Percentiles rank a stretch among this genome's conserved stretches.
Conservation (phyloP, 2,888 invertebrate species). For the Dynastes tityus region DNA sequence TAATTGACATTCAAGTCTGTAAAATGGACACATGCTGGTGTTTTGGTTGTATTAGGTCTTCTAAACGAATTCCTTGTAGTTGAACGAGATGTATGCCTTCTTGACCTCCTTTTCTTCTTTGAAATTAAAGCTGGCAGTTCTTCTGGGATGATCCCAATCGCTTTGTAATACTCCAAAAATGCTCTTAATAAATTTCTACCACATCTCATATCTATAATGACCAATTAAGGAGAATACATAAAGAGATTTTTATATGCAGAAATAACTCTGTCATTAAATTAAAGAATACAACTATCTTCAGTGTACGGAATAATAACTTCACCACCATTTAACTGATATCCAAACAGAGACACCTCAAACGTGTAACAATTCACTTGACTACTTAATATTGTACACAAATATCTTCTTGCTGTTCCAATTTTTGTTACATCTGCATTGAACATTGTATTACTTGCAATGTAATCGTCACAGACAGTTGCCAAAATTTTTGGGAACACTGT, state of each 20-base stretch:
- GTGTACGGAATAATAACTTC: slow-evolving; percentile 88
- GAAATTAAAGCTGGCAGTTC: slow-evolving; percentile 57
- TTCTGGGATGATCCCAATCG: slow-evolving; percentile 79
- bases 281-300: slow-evolving; percentile 97
- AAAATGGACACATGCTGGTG: slow-evolving; percentile 72
- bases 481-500: slow-evolving; percentile 95
- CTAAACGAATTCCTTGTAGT: slow-evolving; percentile 68
- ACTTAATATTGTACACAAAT: slow-evolving; percentile 82
- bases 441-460: slow-evolving; percentile 87
- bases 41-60: slow-evolving; percentile 71
- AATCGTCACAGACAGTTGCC: slow-evolving; percentile 90
- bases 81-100: slow-evolving; percentile 59
- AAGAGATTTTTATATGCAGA: background rate
- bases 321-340: slow-evolving; percentile 82
- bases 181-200: slow-evolving; percentile 85
- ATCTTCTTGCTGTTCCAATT: slow-evolving; percentile 90
- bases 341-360: slow-evolving; percentile 91
- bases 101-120: slow-evolving; percentile 60
- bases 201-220: slow-evolving; percentile 79
- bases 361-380: slow-evolving; percentile 91
- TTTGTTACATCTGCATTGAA: slow-evolving; percentile 93
- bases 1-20: slow-evolving; percentile 74
- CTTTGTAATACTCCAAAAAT: slow-evolving; percentile 86
- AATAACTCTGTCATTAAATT: background rate
- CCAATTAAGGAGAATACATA: slow-evolving; percentile 61